Conservation (phyloP, 2,797 vertebrate genomes). For the Etheostoma perlongum region DNA sequence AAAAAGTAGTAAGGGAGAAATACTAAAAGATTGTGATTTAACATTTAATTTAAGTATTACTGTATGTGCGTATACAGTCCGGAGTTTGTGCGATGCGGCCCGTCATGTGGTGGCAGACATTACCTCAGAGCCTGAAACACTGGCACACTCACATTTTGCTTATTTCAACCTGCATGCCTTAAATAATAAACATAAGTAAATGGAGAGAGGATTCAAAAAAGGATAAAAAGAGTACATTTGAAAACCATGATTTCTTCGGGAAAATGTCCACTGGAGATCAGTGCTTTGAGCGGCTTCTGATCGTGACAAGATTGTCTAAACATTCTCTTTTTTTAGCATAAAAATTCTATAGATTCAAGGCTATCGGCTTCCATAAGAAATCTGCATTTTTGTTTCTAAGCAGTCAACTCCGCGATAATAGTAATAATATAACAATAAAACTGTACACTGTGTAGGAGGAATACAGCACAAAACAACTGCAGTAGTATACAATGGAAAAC, state of each 20-base stretch:
- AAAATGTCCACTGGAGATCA: constrained; percentile 72
- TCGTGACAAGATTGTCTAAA: constrained; percentile 87
- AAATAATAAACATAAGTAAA: constrained; percentile 19
- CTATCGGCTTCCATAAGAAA: constrained; percentile 81
- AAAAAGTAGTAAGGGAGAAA: constrained; percentile 32
- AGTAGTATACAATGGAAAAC: constrained; percentile 68
- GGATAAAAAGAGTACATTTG: constrained; percentile 46
- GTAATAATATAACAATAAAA: constrained; percentile 67
- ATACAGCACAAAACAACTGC: constrained; percentile 73
- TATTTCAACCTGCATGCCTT: constrained; percentile 60
- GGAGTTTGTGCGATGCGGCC: constrained; percentile 58
- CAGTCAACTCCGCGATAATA: constrained; percentile 68
- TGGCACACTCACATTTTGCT: constrained; percentile 35
- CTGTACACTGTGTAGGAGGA: constrained; percentile 67
- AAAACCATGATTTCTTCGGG: constrained; percentile 54
- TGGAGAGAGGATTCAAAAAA: constrained; percentile 14
- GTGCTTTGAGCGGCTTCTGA: constrained; percentile 69
- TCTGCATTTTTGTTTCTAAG: constrained; percentile 76
- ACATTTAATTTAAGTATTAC: constrained; percentile 14
- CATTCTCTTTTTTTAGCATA: constrained; percentile 82
- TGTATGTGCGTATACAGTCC: constrained; percentile 41
- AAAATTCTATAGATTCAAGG: constrained; percentile 81
- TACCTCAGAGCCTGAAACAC: constrained; percentile 74
- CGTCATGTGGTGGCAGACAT: constrained; percentile 73
- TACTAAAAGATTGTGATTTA: constrained; percentile 52